Evolutionary conservation across 92 coral and sea anemone genomes (phyloP).

Genomic region (Epizoanthus illoricatus): DNA sequence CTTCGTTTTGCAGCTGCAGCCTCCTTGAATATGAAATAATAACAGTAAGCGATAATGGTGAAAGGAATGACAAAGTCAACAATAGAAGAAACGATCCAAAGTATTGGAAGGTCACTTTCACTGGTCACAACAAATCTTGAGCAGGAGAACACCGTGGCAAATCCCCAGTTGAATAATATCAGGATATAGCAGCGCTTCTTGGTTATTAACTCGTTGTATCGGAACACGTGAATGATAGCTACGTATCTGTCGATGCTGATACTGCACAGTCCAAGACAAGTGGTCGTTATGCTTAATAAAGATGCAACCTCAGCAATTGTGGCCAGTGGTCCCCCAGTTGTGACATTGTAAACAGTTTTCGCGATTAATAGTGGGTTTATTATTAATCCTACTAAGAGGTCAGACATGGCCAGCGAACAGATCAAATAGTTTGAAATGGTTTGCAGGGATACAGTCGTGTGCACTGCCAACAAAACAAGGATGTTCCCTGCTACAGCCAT

Average conservation of each 20-base stretch:
- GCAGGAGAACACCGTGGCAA: not conserved
- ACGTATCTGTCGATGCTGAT: not conserved
- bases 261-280: not conserved
- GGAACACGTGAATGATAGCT: not conserved
- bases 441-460: not conserved
- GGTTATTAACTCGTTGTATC: not conserved
- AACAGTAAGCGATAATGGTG: not conserved
- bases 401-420: not conserved
- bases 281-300: not conserved
- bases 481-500: not conserved
- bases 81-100: conserved; percentile 5
- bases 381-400: not conserved
- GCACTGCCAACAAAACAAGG: not conserved
- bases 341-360: not conserved
- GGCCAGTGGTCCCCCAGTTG: not conserved
- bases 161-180: not conserved
- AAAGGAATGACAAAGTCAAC: not conserved
- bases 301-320: conserved; percentile 1
- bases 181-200: not conserved
- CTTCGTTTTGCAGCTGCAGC: not conserved
- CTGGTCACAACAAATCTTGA: not conserved
- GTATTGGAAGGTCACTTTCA: not conserved
- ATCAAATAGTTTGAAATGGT: not conserved
- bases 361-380: conserved; percentile 2
- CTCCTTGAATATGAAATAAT: conserved; percentile 3